Evolutionary conservation across 35 echinoderm and acorn worm species (phyloP), one percentile per base, ranked within the genome.

Genomic region (Apostichopus parvimensis): DNA sequence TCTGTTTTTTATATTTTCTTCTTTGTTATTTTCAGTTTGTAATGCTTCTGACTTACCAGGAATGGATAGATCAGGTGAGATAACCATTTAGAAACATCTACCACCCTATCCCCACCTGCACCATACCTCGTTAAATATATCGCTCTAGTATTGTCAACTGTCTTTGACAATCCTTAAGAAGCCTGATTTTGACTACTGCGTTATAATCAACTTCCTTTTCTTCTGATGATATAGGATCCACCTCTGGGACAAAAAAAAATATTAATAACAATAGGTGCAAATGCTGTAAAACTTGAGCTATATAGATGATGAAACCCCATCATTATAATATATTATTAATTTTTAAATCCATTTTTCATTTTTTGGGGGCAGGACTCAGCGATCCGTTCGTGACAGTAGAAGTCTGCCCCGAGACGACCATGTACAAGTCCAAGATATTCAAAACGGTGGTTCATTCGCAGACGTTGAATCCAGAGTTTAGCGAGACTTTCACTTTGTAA

Each of bases 401-500:
- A 92, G 59, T 96, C 11, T 75, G 87, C 20, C 97, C 97, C 83
- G 96, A 99, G 84, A 93, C 93, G n/a, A 92, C 87, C 9, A 86
- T 92, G 53, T 77, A 87, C 64, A 94, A 94, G 34, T 83, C 79
- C 23, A 91, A 91, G 75, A 80, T 87, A 11, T 91, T 93, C 55
- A 95, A 99, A 79, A 99, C 94, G 10, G 55, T 14, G 12, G 72
- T 91, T 10, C 91, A 91, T 26, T 73, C 61, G 12, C 57, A 89
- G 22, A 93, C 92, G 8, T 77, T 99, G 56, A 96, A 99, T 26
- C 93, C 97, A 88, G 92, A 91, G 21, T 98, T 94, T 71, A 91
- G 95, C 87, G 94, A 98, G 83, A 94, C 91, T 26, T 98, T 98
- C 78, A 86, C 94, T 64, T 96, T 99, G 97, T 99, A 87, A 98